Evolutionary conservation across 2,888 invertebrate species (phyloP), one percentile per base, ranked within the genome.

Genomic region (Dysmachus trigonus): DNA sequence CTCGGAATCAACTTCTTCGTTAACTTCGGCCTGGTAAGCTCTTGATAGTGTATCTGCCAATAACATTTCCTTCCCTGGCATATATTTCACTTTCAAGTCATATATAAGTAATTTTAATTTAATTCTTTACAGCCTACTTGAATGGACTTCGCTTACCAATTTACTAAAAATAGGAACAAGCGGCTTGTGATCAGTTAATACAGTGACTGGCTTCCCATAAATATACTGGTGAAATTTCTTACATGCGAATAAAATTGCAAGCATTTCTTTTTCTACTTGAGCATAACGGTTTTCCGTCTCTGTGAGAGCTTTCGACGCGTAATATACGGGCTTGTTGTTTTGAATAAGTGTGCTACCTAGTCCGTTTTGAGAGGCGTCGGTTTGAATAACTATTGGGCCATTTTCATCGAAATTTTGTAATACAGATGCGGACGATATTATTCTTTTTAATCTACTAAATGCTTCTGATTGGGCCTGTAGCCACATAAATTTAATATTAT

Each of bases 101-200:
- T 81, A 81, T 22, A 53, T 22, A 22, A 18, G 8, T 10, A 22
- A 2, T 1, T 18, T 53, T 47, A 79, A 4, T 47, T 27, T 79
- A 6, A 51, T 41, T 22, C 77, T 7, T 38, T 87, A 86, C 30
- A 88, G 73, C 27, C 87, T 76, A 71, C 38, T 62, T 1, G 82
- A 85, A 35, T 73, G 77, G 31, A 86, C 41, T 53, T 86, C 41
- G n/a, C 27, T 33, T 4, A 85, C 18, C 1, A 10, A 15, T 79
- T 79, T 79, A 22, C 4, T 79, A n/a, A 38, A 38, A 4, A 79
- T 38, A 15, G 47, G 4, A 10, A 41, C 47, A 6, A 79, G 18
- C 2, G 51, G 77, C 30, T 79, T 79, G 15, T 79, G 47, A 77
- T 47, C 76, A n/a, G n/a, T n/a, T n/a, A n/a, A n/a, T 27, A 77